Conservation (phyloP, 37 sponge, comb jelly and placozoan species). For the Beroe ovata region DNA sequence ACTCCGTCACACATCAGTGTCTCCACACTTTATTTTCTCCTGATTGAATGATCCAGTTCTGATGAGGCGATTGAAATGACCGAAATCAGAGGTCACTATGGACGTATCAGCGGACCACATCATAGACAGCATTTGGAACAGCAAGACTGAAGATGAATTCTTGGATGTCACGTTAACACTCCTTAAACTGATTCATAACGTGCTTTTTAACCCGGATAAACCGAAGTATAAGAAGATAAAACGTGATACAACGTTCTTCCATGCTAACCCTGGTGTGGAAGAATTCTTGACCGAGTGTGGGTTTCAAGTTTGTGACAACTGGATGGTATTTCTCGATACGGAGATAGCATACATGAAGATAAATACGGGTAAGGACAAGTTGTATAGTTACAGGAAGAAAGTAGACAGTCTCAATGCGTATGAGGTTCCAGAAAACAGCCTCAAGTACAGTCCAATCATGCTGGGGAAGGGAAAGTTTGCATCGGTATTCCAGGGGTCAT, state of each 20-base stretch:
- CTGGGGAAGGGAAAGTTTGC: slow-evolving; percentile 78
- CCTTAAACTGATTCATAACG: slow-evolving; percentile 79
- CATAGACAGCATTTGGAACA: slow-evolving; percentile 22
- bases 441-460: slow-evolving; percentile 69
- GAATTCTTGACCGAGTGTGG: slow-evolving; percentile 71
- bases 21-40: no score
- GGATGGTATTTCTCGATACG: slow-evolving; percentile 30
- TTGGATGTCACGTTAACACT: slow-evolving; percentile 44
- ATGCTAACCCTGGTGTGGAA: slow-evolving; percentile 69
- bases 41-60: no score
- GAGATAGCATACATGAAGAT: slow-evolving; percentile 29
- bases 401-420: slow-evolving; percentile 36
- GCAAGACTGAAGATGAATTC: slow-evolving; percentile 34
- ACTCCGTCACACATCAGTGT: no score
- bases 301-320: slow-evolving; percentile 69
- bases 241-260: slow-evolving; percentile 65
- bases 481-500: slow-evolving; percentile 73
- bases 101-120: slow-evolving; percentile 19
- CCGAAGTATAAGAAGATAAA: slow-evolving; percentile 74
- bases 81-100: neutral
- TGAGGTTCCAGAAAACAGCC: slow-evolving; percentile 55
- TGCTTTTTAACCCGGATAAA: slow-evolving; percentile 72
- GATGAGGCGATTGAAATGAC: neutral
- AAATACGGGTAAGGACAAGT: slow-evolving; percentile 42
- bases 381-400: slow-evolving; percentile 18